These are phyloP conservation scores for Cataglyphis cursor DNA, from an alignment of 2,888 invertebrate genomes.

Conservation along the genomic window DNA sequence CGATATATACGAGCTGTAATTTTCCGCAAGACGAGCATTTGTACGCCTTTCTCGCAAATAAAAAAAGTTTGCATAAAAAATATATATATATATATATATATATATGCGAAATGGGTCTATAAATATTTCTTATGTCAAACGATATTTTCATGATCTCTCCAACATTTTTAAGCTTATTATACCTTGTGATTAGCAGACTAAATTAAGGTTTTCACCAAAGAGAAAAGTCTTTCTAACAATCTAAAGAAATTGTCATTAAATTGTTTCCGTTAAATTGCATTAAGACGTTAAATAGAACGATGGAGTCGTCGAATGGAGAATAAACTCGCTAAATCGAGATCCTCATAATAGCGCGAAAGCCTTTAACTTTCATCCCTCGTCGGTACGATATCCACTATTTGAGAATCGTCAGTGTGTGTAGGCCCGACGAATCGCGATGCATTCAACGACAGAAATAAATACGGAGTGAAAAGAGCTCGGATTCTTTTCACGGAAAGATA, in stretches of 20 bases:
- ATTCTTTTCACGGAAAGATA: constrained; percentile 84
- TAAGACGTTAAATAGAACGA: constrained; percentile 21
- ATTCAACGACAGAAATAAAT: constrained; percentile 83
- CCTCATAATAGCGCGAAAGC: constrained; percentile 26
- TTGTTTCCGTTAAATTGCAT: constrained; percentile 28
- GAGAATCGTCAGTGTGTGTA: constrained; percentile 69
- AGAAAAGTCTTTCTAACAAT: not conserved
- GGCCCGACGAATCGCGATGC: constrained; percentile 76
- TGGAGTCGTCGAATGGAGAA: not conserved
- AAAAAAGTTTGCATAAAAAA: not conserved
- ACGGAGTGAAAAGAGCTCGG: constrained; percentile 81
- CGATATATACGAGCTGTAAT: constrained; percentile 26
- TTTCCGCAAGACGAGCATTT: constrained; percentile 4
- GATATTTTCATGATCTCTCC: not conserved
- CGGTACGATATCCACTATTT: constrained; percentile 41
- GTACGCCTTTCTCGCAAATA: not conserved
- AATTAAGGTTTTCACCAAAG: not conserved
- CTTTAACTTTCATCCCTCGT: constrained; percentile 2
- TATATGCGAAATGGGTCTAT: too few relatives aligned
- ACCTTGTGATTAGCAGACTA: not conserved
- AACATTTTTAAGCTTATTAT: not conserved
- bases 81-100: too few relatives aligned
- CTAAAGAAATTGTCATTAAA: constrained; percentile 6
- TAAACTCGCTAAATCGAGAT: constrained; percentile 21
- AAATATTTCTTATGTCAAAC: not conserved